Conservation (phyloP, 2,888 invertebrate species). For the Microdon myrmicae region DNA sequence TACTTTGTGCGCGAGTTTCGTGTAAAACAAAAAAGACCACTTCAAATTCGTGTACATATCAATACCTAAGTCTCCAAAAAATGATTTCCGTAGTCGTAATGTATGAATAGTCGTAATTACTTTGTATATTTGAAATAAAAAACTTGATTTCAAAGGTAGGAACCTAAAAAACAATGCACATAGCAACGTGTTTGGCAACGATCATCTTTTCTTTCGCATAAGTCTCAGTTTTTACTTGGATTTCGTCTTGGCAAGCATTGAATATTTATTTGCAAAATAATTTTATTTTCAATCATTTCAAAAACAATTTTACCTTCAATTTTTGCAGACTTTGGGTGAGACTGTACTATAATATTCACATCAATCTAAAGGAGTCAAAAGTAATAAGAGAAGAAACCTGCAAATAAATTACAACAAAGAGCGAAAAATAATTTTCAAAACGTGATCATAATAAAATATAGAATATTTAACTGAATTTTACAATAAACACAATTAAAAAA, state of each 20-base stretch:
- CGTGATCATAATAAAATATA: conserved; percentile 38
- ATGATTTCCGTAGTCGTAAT: background rate
- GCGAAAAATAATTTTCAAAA: conserved; percentile 45
- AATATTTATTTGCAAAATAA: conserved; percentile 9
- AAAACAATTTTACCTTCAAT: conserved; percentile 25
- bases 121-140: conserved; percentile 12
- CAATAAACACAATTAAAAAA: conserved; percentile 46
- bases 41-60: background rate
- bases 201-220: background rate
- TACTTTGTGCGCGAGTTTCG: no score
- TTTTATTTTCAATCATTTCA: conserved; percentile 11
- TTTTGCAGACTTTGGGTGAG: conserved; percentile 60
- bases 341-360: conserved; percentile 56
- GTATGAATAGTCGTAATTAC: conserved; percentile 10
- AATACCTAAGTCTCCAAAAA: background rate
- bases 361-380: conserved; percentile 27
- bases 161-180: background rate
- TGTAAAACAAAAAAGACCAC: no score
- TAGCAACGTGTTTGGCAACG: no score
- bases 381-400: conserved; percentile 20
- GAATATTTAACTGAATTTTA: conserved; percentile 22
- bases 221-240: no score
- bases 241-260: conserved; percentile 30
- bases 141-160: no score
- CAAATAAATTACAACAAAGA: conserved; percentile 30